Evolutionary conservation across 2,888 invertebrate species (phyloP), one percentile per base, ranked within the genome.

Genomic region (Thymelicus lineola): DNA sequence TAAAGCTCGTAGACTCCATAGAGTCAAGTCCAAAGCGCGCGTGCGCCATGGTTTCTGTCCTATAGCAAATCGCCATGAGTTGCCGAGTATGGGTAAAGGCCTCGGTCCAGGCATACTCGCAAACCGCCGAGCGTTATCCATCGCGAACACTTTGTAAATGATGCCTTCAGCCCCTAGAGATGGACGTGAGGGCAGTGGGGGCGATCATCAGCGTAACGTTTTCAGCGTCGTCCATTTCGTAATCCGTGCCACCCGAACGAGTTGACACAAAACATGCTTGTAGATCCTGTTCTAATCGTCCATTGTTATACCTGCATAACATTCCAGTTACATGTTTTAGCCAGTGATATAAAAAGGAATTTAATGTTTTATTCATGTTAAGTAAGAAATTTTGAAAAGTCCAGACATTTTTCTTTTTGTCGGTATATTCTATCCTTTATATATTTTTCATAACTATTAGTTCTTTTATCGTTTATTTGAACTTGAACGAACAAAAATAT

Each of bases 31-130:
- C 83, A 95, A 88, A 81, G 95, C 95, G 90, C 95, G 83, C 1
- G 93, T 92, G 59, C 81, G 80, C 93, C 93, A 93, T 1, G 91
- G 93, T 71, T 89, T 88, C 73, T 83, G 84, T 12, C 91, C 90
- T 72, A 93, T 95, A 63, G 97, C 96, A 86, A 97, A 97, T 75
- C 97, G 94, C 97, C 97, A 97, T 5, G 97, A 95, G 85, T 97
- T 97, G 68, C 97, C 97, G 63, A 97, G 89, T 60, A 97, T 70
- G 0, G 97, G 97, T 81, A 97, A 85, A 63, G 96, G 95, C 87
- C 92, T 95, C 17, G 97, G 97, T 20, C 97, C 97, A 5, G 97
- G 97, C 82, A 97, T 96, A 72, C 94, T 94, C 63, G 94, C 86
- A 85, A 96, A 97, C 77, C 88, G 86, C 81, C 93, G 91, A 82